Conservation (phyloP, 2,797 vertebrate species). For the Paedocypris micromegethes region DNA sequence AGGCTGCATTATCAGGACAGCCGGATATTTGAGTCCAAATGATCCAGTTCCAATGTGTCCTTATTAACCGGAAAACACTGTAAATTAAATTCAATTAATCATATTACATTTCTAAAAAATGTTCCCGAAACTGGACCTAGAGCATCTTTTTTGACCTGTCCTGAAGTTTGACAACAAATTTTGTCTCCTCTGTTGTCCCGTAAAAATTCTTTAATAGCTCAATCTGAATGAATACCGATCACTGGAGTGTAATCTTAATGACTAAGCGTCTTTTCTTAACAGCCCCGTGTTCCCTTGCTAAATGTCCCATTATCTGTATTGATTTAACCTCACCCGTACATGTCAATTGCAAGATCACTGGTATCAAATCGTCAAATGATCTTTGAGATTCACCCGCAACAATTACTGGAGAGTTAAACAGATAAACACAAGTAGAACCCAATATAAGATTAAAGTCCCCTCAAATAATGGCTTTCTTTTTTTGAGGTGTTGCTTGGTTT, state of each 20-base stretch:
- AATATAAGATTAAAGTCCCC: slow-evolving; percentile 7
- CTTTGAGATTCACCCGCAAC: background rate
- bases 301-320: background rate
- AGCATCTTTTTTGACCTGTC: too few species aligned
- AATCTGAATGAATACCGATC: background rate
- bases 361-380: background rate
- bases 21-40: too few species aligned
- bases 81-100: too few species aligned
- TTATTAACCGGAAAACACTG: too few species aligned
- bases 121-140: too few species aligned
- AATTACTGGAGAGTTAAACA: background rate
- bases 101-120: too few species aligned
- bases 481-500: background rate
- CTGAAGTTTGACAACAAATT: too few species aligned
- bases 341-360: slow-evolving; percentile 1
- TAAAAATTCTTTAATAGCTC: background rate
- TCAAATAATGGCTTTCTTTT: slow-evolving; percentile 8
- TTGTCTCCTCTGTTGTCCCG: too few species aligned
- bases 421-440: background rate
- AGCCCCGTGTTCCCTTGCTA: background rate
- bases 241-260: background rate
- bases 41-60: too few species aligned
- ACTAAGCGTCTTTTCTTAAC: background rate
- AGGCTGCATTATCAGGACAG: too few species aligned
- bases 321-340: background rate